phyloP scores from a whole-genome alignment of 92 coral and sea anemone species.

The Actinernus sp. region DNA sequence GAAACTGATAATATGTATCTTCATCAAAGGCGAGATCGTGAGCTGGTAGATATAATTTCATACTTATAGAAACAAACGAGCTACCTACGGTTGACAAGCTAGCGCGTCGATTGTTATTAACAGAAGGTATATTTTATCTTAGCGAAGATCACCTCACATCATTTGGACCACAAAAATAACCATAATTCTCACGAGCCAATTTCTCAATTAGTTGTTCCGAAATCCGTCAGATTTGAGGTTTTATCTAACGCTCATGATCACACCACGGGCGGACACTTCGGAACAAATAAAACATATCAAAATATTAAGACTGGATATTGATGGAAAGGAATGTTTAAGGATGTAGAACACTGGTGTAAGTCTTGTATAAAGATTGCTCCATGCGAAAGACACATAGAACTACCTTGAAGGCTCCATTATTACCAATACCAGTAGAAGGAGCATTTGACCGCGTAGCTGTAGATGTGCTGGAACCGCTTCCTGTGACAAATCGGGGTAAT shows the following conservation, averaged over 20 bases:
- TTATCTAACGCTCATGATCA: slow-evolving; percentile 35
- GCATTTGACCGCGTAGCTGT: slow-evolving; percentile 33
- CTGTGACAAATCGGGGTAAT: slow-evolving; percentile 22
- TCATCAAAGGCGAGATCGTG: slow-evolving; percentile 43
- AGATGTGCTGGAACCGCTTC: slow-evolving; percentile 50
- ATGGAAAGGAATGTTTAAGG: slow-evolving; percentile 62
- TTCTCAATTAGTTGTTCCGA: slow-evolving; percentile 8
- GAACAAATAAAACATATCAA: slow-evolving; percentile 40
- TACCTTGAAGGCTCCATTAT: slow-evolving; percentile 13
- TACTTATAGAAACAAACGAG: slow-evolving; percentile 16
- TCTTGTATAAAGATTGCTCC: slow-evolving; percentile 45
- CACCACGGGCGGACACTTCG: slow-evolving; percentile 35
- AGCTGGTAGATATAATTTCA: slow-evolving; percentile 26
- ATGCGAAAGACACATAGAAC: slow-evolving; percentile 44
- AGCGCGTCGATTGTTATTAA: slow-evolving; percentile 1
- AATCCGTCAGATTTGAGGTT: slow-evolving; percentile 6
- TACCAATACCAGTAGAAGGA: slow-evolving; percentile 38
- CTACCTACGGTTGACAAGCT: background rate
- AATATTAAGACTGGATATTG: slow-evolving; percentile 32
- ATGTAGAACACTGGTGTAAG: slow-evolving; percentile 44
- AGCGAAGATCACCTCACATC: slow-evolving; percentile 1
- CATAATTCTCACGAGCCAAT: background rate
- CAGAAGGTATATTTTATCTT: slow-evolving; percentile 10
- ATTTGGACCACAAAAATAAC: background rate
- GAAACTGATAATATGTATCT: slow-evolving; percentile 1